These are phyloP conservation scores for Boulengeromyrus knoepffleri DNA, from an alignment of 2,113 vertebrate species.

Conservation along the genomic window DNA sequence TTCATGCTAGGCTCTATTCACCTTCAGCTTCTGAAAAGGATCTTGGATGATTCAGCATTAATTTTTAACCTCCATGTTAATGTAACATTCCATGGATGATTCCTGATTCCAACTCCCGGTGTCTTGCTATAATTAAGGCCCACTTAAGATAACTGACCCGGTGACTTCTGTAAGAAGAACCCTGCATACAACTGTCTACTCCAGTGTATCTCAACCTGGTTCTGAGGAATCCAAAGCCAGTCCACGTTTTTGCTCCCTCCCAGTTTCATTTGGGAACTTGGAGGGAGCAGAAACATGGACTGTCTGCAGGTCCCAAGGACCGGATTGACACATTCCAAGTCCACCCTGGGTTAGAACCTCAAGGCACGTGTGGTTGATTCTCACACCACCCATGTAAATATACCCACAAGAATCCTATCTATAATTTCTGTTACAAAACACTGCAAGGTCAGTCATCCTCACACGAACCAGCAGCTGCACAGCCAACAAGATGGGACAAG, in stretches of 20 bases:
- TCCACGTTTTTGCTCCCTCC: background rate
- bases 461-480: background rate
- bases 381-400: conserved; percentile 23
- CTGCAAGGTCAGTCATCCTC: background rate
- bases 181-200: background rate
- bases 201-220: background rate
- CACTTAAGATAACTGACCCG: conserved; percentile 1
- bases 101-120: background rate
- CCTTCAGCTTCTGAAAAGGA: conserved; percentile 2
- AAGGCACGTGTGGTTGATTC: conserved; percentile 56
- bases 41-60: background rate
- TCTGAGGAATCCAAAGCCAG: background rate
- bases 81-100: background rate
- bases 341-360: conserved; percentile 37
- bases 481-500: background rate
- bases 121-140: conserved; percentile 16
- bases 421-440: background rate
- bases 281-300: background rate
- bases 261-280: background rate
- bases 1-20: background rate
- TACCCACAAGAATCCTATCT: conserved; percentile 11
- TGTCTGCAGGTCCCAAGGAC: background rate
- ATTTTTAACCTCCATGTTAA: background rate
- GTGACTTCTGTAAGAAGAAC: conserved; percentile 9
- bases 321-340: background rate